These are phyloP conservation scores for Grammomys dolichurus DNA, from an alignment of 2,113 vertebrate genomes.

Conservation along the genomic window DNA sequence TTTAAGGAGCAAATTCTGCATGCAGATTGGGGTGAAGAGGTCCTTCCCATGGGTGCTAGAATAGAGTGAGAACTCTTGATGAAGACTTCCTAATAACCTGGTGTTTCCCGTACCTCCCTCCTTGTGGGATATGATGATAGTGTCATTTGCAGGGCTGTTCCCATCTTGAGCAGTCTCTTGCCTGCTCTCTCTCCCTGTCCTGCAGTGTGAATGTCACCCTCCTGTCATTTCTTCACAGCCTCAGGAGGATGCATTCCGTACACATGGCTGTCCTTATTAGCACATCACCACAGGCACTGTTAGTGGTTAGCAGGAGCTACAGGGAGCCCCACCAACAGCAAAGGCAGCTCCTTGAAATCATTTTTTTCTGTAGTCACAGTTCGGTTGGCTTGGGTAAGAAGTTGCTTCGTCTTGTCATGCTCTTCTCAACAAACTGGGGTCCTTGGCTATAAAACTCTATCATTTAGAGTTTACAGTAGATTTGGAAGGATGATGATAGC, in stretches of 20 bases:
- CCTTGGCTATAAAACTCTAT: not conserved
- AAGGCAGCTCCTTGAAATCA: conserved; percentile 5
- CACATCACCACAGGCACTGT: not conserved
- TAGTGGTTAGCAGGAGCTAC: conserved; percentile 40
- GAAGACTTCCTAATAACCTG: not conserved
- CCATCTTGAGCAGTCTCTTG: not conserved
- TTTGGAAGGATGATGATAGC: not conserved
- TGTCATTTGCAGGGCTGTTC: not conserved
- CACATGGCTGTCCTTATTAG: conserved; percentile 37
- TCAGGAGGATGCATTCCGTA: not conserved
- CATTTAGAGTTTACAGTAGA: not conserved
- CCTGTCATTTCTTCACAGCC: conserved; percentile 2
- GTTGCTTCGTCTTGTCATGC: not conserved
- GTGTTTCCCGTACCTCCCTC: too few relatives aligned
- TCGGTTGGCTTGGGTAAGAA: conserved; percentile 25
- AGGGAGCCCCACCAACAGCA: conserved; percentile 3
- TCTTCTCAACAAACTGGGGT: not conserved
- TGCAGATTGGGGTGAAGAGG: not conserved
- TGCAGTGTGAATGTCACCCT: not conserved
- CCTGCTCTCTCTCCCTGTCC: not conserved
- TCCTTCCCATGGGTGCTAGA: not conserved
- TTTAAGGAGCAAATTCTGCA: not conserved
- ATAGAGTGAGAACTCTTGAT: not conserved
- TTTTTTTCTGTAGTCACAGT: conserved; percentile 23
- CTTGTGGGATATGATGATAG: too few relatives aligned